Evolutionary conservation across 1,140 invertebrate species (phyloP), one percentile per base, ranked within the genome.

Genomic region (Halesus radiatus): DNA sequence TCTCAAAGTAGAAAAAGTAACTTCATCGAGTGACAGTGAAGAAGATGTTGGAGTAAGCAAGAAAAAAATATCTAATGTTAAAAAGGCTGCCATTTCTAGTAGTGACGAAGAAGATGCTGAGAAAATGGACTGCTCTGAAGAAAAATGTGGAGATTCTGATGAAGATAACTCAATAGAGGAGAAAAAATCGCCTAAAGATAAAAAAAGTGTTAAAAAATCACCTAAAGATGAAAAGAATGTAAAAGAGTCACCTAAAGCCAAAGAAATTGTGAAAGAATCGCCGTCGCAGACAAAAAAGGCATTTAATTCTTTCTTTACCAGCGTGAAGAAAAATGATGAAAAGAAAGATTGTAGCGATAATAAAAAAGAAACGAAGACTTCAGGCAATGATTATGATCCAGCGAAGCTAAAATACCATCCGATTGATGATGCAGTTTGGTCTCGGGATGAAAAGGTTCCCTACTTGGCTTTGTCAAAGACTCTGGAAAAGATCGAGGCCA

Each of bases 391-490:
- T 50, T 99, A 97, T 86, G 92, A 97, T 89, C 98, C 98, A 1
- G 89, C 90, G 7, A 92, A 93, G 83, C 84, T 89, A 3, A 94
- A 94, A 23, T 98, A 99, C 89, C 92, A 99, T 89, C 97, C 98
- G 1, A 92, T 99, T n/a, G 90, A 96, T 16, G 93, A 98, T 91
- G 97, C 97, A 0, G 94, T 91, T 84, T 99, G 98, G 98, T 92
- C 92, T 84, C 88, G 90, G 58, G 92, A 91, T 6, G 92, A 97
- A 85, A 93, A 95, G 83, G 94, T 98, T 50, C 98, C 98, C 0
- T 99, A 99, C 86, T 87, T 98, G 53, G 98, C 98, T 0, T 87
- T 99, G 29, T 94, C 98, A 0, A 94, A 93, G 85, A 99, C 98
- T 1, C 92, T 99, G 83, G 95, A 98, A 87, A 89, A 93, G 7